Base-by-base conservation (phyloP, 2,113 vertebrate species). In the Perognathus longimembris region DNA sequence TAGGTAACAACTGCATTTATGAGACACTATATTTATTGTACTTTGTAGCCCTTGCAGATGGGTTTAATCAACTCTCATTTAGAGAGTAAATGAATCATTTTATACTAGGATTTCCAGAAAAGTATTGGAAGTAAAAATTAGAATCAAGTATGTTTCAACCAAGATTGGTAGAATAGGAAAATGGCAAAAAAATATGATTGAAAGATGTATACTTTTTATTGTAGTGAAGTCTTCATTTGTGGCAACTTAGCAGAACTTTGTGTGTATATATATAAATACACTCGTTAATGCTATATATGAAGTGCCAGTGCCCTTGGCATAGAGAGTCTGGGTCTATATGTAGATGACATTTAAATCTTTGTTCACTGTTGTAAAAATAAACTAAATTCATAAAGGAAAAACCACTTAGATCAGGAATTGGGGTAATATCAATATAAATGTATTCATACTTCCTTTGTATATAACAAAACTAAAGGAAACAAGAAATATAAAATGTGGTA, bases 61-160 rank as follows among this genome's bases (percentile, higher is more conserved):
- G 54, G 28, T 77, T 91, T 74, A 89, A 57, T 67, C 20, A 91
- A 24, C 24, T 57, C 61, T 82, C 11, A 42, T 38, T 89, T 89
- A 83, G 26, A 88, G 9, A 59, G 15, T 17, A 87, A 86, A 57
- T 83, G 14, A 69, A 30, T 73, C 3, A 38, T 57, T 89, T 83
- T 36, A 4, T 82, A 89, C 70, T 70, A 79, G 24, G 71, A 88
- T 91, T 89, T 87, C 26, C 15, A 78, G 28, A 86, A 24, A 93
- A 91, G 87, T 78, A 67, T 34, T 91, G 17, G 5, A 70, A 89
- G n/a, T 91, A 80, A 71, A 93, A 85, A 57, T n/a, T n/a, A 83
- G 36, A 54, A 61, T 18, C 38, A 36, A 80, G 2, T 34, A 24
- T 81, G 20, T 21, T 93, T 76, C 30, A 84, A 59, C 15, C 26